Evolutionary conservation across 2,797 vertebrate species (phyloP).

Genomic region (Brachyalestes nurse): DNA sequence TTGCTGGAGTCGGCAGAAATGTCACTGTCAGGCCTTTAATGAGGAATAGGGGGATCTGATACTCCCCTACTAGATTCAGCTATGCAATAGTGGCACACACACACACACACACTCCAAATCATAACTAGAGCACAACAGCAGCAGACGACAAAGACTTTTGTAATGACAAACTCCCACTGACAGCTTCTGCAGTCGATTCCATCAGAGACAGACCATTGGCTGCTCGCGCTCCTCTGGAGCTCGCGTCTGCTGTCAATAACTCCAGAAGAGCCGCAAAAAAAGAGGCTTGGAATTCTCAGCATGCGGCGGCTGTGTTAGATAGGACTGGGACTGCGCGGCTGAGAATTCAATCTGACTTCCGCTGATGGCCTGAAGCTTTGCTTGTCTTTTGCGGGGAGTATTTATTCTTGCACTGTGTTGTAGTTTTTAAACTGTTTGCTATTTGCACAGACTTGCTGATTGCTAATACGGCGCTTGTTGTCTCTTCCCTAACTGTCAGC

Average conservation of each 20-base stretch:
- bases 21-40: slow-evolving; percentile 15
- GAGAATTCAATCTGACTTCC: slow-evolving; percentile 22
- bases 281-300: neutral
- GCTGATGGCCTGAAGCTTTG: neutral
- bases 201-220: slow-evolving; percentile 8
- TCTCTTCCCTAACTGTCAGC: slow-evolving; percentile 10
- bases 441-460: slow-evolving; percentile 23
- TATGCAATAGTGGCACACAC: neutral
- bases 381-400: slow-evolving; percentile 2
- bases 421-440: slow-evolving; percentile 10
- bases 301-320: neutral
- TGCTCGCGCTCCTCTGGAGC: neutral
- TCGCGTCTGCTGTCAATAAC: slow-evolving; percentile 4
- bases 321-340: neutral
- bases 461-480: slow-evolving; percentile 28
- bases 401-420: neutral
- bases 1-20: neutral
- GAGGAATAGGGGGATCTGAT: neutral
- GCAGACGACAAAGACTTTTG: slow-evolving; percentile 8
- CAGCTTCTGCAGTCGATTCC: slow-evolving; percentile 7
- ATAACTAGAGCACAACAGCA: neutral
- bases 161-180: slow-evolving; percentile 14
- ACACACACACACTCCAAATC: neutral
- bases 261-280: neutral
- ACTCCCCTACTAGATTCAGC: neutral